phyloP scores from a whole-genome alignment of 2,888 invertebrate species.

The Campoletis raptor region DNA sequence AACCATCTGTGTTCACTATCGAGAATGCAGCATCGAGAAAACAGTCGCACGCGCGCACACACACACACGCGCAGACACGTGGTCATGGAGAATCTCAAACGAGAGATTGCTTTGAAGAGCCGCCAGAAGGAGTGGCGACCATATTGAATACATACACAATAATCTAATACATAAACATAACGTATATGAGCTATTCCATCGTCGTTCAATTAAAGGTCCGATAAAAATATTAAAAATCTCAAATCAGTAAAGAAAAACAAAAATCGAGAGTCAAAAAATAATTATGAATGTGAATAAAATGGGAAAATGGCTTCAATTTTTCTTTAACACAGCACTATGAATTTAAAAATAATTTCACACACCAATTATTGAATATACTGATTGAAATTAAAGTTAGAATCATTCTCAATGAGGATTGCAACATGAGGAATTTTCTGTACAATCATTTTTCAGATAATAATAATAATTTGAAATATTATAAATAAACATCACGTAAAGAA shows the following conservation, averaged over 20 bases:
- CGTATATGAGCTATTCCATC: background rate
- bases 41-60: background rate
- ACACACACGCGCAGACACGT: background rate
- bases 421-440: background rate
- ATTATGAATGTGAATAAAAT: background rate
- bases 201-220: background rate
- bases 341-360: background rate
- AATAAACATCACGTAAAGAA: too few relatives aligned
- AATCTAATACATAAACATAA: background rate
- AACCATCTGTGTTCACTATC: conserved; percentile 44
- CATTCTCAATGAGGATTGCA: background rate
- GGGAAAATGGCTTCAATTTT: background rate
- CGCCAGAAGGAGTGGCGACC: conserved; percentile 66
- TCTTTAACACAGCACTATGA: background rate
- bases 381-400: background rate
- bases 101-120: conserved; percentile 62
- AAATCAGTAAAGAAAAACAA: background rate
- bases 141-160: conserved; percentile 38
- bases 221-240: background rate
- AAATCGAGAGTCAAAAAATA: background rate
- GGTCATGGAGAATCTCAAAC: conserved; percentile 34
- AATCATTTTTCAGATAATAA: background rate
- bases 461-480: background rate
- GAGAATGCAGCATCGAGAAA: conserved; percentile 47
- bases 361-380: background rate